A percentile compares a stretch with the other conserved stretches of the same genome.
Conservation (phyloP, 2,797 vertebrate genomes). For the Lates japonicus region DNA sequence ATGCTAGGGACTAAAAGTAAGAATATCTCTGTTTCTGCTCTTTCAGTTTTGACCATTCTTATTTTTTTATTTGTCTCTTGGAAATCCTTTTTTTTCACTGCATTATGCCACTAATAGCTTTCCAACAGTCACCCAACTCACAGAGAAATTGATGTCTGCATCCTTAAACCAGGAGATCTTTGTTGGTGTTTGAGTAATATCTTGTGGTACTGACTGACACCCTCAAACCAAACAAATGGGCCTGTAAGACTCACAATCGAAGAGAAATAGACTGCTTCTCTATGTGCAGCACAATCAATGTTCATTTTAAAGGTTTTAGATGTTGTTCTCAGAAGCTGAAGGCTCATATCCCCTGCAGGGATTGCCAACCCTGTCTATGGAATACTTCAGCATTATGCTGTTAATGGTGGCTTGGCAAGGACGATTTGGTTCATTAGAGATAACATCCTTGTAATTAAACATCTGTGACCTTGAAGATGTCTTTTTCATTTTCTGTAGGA, state of each 20-base stretch:
- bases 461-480: constrained; percentile 63
- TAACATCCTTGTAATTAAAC: constrained; percentile 64
- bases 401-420: constrained; percentile 48
- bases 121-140: too few species aligned
- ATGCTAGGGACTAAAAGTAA: too few species aligned
- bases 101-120: too few species aligned
- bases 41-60: too few species aligned
- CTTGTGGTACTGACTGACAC: too few species aligned
- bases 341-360: constrained; percentile 34
- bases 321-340: constrained; percentile 6
- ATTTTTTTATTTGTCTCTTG: too few species aligned
- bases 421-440: constrained; percentile 61
- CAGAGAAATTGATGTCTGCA: too few species aligned
- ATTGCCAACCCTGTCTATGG: constrained; percentile 1
- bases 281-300: neutral
- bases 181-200: too few species aligned
- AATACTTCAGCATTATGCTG: neutral
- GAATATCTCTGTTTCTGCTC: too few species aligned
- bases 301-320: constrained; percentile 10
- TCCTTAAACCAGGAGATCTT: too few species aligned
- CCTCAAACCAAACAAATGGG: too few species aligned
- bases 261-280: neutral
- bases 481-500: constrained; percentile 4
- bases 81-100: neutral
- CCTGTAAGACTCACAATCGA: neutral